Conservation (phyloP, 2,113 vertebrate species). For the Eonycteris spelaea region DNA sequence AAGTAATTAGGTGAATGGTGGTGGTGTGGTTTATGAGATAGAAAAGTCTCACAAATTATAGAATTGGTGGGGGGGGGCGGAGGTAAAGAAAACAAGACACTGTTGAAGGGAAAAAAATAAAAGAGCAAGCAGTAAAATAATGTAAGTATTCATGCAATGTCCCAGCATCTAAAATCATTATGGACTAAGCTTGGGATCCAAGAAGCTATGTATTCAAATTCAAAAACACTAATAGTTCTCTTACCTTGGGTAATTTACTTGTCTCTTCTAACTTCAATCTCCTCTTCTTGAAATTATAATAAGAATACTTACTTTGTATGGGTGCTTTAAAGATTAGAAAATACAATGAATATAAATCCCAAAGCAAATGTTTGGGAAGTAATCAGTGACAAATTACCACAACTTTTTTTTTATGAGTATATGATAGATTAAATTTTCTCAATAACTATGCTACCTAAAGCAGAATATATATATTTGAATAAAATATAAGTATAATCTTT, state of each 20-base stretch:
- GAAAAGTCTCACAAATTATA: not conserved
- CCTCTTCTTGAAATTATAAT: not conserved
- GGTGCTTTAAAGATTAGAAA: not conserved
- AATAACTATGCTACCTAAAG: not conserved
- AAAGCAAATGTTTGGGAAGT: not conserved
- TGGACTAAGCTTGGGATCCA: not conserved
- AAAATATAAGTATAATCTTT: not conserved
- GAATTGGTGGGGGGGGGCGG: too few species aligned
- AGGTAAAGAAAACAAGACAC: not conserved
- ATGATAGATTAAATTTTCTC: not conserved
- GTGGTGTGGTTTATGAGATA: not conserved
- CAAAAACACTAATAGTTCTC: not conserved
- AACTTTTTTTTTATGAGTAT: not conserved
- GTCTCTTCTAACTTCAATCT: not conserved
- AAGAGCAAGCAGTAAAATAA: not conserved
- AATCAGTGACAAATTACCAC: not conserved
- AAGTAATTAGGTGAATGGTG: not conserved
- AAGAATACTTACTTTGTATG: not conserved
- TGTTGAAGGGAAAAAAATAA: not conserved
- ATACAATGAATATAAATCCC: not conserved
- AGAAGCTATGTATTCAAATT: not conserved
- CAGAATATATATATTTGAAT: not conserved
- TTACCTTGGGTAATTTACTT: not conserved
- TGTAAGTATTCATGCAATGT: not conserved
- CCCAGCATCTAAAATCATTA: not conserved